Conservation (phyloP, 2,113 vertebrate species). For the Aplodontia rufa region DNA sequence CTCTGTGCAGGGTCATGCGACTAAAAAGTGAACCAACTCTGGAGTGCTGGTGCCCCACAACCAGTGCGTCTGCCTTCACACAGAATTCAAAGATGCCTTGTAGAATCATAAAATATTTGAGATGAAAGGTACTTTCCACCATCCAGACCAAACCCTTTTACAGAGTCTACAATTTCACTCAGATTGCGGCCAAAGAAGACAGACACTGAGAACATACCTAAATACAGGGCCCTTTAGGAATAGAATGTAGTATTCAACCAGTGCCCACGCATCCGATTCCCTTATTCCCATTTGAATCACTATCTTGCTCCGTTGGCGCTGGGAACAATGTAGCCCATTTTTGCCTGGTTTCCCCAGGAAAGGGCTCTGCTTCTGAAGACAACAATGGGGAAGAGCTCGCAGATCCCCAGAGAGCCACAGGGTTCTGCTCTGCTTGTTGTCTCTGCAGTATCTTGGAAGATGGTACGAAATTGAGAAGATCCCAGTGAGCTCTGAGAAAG, state of each 20-base stretch:
- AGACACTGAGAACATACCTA: not conserved
- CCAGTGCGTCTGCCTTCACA: not conserved
- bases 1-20: not conserved
- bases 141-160: not conserved
- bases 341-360: conserved; percentile 36
- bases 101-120: not conserved
- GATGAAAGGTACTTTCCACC: not conserved
- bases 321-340: conserved; percentile 44
- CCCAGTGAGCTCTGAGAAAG: conserved; percentile 86
- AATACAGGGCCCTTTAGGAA: conserved; percentile 56
- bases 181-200: conserved; percentile 25
- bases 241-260: not conserved
- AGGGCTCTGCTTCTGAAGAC: conserved; percentile 30
- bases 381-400: conserved; percentile 33
- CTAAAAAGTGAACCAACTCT: not conserved
- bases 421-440: conserved; percentile 50
- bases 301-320: not conserved
- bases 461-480: conserved; percentile 92
- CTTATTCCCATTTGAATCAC: not conserved
- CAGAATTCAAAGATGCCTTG: conserved; percentile 7
- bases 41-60: not conserved
- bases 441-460: conserved; percentile 88
- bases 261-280: not conserved
- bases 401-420: conserved; percentile 47
- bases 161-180: conserved; percentile 53